A percentile compares a stretch with the other conserved stretches of the same genome.
Evolutionary conservation across 2,888 invertebrate species (phyloP).

Genomic region (Clunio marinus): DNA sequence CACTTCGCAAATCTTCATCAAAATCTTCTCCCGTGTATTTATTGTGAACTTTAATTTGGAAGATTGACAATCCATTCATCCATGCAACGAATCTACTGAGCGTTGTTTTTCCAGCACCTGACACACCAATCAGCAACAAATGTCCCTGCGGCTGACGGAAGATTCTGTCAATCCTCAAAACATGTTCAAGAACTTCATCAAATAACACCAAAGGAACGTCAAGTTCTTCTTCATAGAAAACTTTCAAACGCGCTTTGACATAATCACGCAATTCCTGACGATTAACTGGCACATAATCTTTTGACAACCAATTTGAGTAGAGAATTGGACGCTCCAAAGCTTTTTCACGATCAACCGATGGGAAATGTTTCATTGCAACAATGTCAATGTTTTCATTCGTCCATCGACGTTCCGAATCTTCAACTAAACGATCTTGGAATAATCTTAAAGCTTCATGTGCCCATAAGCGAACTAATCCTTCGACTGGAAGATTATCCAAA

Average conservation of each 20-base stretch:
- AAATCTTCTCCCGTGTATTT: constrained; percentile 99
- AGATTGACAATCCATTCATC: constrained; percentile 99
- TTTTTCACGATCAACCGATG: constrained; percentile 75
- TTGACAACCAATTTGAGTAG: constrained; percentile 98
- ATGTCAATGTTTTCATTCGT: constrained; percentile 96
- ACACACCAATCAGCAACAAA: constrained; percentile 93
- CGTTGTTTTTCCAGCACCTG: constrained; percentile 98
- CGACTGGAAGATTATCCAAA: constrained; percentile 82
- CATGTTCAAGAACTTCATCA: constrained; percentile 99
- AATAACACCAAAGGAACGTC: constrained; percentile 97
- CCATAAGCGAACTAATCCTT: constrained; percentile 97
- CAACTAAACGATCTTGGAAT: constrained; percentile 94
- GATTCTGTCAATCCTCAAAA: constrained; percentile 95
- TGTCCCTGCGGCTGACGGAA: constrained; percentile 99
- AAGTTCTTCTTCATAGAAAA: constrained; percentile 98
- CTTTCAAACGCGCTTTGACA: constrained; percentile 93
- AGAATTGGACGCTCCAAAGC: constrained; percentile 91
- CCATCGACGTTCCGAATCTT: constrained; percentile 92
- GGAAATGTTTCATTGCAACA: constrained; percentile 92
- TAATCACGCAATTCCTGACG: constrained; percentile 93
- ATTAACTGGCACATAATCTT: constrained; percentile 95
- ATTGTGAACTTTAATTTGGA: constrained; percentile 99
- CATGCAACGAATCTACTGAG: constrained; percentile 98
- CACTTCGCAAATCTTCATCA: constrained; percentile 94
- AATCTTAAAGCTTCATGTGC: constrained; percentile 97